Conservation (phyloP, 1,140 invertebrate species). For the Caligus rogercresseyi region DNA sequence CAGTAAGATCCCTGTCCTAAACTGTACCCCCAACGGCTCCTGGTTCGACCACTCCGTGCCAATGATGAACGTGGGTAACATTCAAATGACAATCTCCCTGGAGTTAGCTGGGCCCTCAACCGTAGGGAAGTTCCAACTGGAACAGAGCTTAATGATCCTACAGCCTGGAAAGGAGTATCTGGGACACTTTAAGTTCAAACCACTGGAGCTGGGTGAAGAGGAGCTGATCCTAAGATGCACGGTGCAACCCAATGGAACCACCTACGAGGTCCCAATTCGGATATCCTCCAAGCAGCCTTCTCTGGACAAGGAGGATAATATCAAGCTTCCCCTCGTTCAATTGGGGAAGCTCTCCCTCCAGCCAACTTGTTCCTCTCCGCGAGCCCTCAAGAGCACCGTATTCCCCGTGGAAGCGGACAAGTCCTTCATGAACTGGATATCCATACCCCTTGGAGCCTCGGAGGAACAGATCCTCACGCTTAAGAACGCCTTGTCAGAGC, state of each 20-base stretch:
- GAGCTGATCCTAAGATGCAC: neutral
- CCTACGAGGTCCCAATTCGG: neutral
- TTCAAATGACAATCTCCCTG: neutral
- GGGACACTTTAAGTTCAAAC: neutral
- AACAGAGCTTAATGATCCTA: neutral
- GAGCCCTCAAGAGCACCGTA: neutral
- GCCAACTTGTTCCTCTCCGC: neutral
- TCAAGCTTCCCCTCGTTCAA: neutral
- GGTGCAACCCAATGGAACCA: neutral
- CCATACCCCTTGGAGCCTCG: neutral
- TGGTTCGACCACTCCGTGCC: neutral
- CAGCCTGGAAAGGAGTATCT: neutral
- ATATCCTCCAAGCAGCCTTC: neutral
- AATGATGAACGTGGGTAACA: neutral
- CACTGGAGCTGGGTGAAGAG: neutral
- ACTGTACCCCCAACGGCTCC: neutral
- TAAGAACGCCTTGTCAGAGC: neutral
- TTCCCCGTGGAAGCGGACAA: constrained; percentile 1
- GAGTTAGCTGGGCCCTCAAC: neutral
- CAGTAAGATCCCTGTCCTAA: neutral
- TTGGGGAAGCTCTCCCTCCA: neutral
- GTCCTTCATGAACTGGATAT: constrained; percentile 3
- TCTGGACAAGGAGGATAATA: neutral
- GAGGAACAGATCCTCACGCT: constrained; percentile 7
- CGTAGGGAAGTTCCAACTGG: neutral